Evolutionary conservation across 2,888 invertebrate species (phyloP), one percentile per base, ranked within the genome.

Genomic region (Alloscopus bannaensis): DNA sequence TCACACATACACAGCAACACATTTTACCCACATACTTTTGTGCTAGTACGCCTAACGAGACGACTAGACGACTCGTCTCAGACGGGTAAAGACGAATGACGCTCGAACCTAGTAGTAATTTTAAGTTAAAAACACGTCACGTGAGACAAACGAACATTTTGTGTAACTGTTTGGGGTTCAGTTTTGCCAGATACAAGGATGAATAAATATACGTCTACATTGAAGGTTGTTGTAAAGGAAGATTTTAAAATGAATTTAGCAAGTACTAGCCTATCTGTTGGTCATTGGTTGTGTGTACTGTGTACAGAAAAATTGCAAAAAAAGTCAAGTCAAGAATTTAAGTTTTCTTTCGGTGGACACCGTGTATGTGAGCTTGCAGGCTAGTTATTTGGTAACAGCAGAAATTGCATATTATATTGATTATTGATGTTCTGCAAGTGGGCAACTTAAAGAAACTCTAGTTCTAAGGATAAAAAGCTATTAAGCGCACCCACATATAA

Each of bases 361-460:
- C 77, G 77, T 77, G 77, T 70, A 52, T 68, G 76, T 77, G 77
- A 77, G 77, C 77, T 77, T 77, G 77, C 69, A 69, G 77, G 77
- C 77, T 77, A 77, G 77, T 77, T 62, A 55, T 64, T 77, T 60
- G 66, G 76, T 68, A 68, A 60, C 60, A 76, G 59, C 28, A 26
- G 52, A 47, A 71, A 47, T 71, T 42, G 47, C 28, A 40, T 69
- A 69, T 26, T 57, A 68, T 50, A 18, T 57, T 18, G 24, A 29
- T 50, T n/a, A 36, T 52, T 26, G 28, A 47, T 50, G 70, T 71
- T n/a, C 31, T 40, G 59, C 60, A 68, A 68, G 68, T 47, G 65
- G 65, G 50, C 65, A 65, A 65, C 65, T 65, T 65, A 47, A 16
- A n/a, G 13, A 47, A 47, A 65, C 65, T 42, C 45, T 65, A 47